Conservation (phyloP, 2,888 invertebrate genomes). For the Diarsia brunnea region DNA sequence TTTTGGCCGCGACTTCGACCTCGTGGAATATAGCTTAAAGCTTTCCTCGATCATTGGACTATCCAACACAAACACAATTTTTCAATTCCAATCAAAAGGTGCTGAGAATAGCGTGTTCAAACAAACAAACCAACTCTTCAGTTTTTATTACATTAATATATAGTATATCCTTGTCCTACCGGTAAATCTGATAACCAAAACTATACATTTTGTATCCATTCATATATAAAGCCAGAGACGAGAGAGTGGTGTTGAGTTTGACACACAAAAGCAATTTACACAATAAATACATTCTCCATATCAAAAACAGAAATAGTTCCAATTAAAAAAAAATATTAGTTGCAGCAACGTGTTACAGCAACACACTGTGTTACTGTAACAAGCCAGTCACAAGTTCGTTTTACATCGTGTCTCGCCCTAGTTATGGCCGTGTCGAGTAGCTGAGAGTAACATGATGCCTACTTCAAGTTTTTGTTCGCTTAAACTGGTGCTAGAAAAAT, state of each 20-base stretch:
- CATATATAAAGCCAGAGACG: not conserved
- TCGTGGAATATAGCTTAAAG: too few species aligned
- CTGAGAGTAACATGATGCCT: slow-evolving; percentile 43
- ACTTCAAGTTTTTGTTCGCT: slow-evolving; percentile 38
- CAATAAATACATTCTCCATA: not conserved
- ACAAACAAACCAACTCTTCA: too few species aligned
- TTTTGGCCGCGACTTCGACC: too few species aligned
- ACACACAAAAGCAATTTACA: not conserved
- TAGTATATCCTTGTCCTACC: too few species aligned
- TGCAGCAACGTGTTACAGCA: slow-evolving; percentile 16
- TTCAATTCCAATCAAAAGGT: too few species aligned
- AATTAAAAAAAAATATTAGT: slow-evolving; percentile 17
- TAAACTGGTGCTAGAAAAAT: slow-evolving; percentile 26
- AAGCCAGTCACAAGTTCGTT: slow-evolving; percentile 46
- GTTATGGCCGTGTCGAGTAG: slow-evolving; percentile 52
- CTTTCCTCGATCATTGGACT: too few species aligned
- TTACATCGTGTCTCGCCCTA: slow-evolving; percentile 49
- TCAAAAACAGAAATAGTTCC: slow-evolving; percentile 16
- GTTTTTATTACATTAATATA: too few species aligned
- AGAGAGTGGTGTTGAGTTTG: not conserved
- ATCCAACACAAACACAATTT: too few species aligned
- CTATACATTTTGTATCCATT: not conserved
- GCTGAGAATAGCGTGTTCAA: too few species aligned
- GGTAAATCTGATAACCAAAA: not conserved
- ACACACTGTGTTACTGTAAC: slow-evolving; percentile 32